Evolutionary conservation across 2,113 vertebrate species (phyloP), one percentile per base, ranked within the genome.

Genomic region (Trichechus manatus): DNA sequence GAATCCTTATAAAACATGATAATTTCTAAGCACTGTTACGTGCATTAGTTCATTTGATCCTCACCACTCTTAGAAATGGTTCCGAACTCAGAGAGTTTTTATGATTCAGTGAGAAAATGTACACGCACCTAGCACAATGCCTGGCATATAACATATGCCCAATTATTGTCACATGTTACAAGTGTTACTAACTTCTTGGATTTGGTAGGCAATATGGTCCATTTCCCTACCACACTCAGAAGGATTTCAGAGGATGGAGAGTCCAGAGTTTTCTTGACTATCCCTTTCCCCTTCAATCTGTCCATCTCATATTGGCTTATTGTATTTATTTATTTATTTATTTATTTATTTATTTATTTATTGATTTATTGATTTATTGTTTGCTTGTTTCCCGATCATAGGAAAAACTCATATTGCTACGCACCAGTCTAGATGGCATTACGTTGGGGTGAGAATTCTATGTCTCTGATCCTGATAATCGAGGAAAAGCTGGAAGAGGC

Each of bases 1-100:
- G 39, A 86, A 79, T 74, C 5, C 87, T 92, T 77, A 47, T 87
- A 95, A 72, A 6, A 94, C 63, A 96, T 95, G 25, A 53, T 47
- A 53, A 94, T 86, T 53, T 86, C 68, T 70, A 95, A 87, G 50
- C 53, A 72, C 15, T 59, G 83, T 81, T 92, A 82, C 0, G 0
- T 84, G 11, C 77, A 70, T 53, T 89, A 7, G 42, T 80, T 91
- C 53, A 94, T 86, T 93, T 85, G 63, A 68, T 86, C 56, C 56
- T 91, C 27, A 64, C 13, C 29, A 78, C 29, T 95, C 17, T 31
- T 75, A 84, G 56, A 97, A 86, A 91, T 29, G 77, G 29, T 93
- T 89, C 66, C 72, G 86, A 88, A 23, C 14, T 82, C 53, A 5
- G 84, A 89, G 64, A 91, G 29, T 82, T 85, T 94, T 72, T 36